Evolutionary conservation across 1,140 invertebrate species (phyloP), one percentile per base, ranked within the genome.

Genomic region (Trichoplusia ni): DNA sequence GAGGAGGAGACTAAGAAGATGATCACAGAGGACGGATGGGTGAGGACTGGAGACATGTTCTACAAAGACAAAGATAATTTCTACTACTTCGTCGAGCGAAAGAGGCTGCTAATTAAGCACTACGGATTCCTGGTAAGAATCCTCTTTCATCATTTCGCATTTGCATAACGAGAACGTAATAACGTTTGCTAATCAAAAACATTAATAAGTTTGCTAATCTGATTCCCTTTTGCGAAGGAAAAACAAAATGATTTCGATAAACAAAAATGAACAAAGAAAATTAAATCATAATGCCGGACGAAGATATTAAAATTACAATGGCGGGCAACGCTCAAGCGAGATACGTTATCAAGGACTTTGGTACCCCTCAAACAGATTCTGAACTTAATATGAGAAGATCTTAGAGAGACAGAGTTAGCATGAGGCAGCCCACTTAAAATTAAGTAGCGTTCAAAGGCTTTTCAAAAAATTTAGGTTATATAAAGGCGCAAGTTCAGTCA

Each of bases 11-110:
- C 94, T 0, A 81, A 78, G 7, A 85, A 91, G 21, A 93, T 91
- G 1, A 91, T 95, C n/a, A 93, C 93, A 68, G 64, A 79, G 13
- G 92, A 95, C 53, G 93, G 93, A 0, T 95, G 94, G 94, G 83
- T 95, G 7, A 92, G 93, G 71, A 95, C 95, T 46, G 95, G 95
- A 53, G 94, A 95, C 82, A 81, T 95, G 8, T 94, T 92, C 6
- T 94, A 93, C 77, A 92, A 91, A 67, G 93, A 95, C 71, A 77
- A 92, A 21, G 82, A 94, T 13, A 90, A 91, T 8, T 91, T 89
- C 62, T 90, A 95, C 56, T 94, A 86, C 65, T 91, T 95, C 63
- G 91, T 94, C 1, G 94, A 95, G 75, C 65, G 74, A 33, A 71
- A 77, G 51, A 46, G 71, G 65, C 67, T 77, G 16, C 35, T 77